These are phyloP conservation scores for Cephus rjabovi DNA, from an alignment of 2,888 invertebrate genomes.

Conservation along the genomic window DNA sequence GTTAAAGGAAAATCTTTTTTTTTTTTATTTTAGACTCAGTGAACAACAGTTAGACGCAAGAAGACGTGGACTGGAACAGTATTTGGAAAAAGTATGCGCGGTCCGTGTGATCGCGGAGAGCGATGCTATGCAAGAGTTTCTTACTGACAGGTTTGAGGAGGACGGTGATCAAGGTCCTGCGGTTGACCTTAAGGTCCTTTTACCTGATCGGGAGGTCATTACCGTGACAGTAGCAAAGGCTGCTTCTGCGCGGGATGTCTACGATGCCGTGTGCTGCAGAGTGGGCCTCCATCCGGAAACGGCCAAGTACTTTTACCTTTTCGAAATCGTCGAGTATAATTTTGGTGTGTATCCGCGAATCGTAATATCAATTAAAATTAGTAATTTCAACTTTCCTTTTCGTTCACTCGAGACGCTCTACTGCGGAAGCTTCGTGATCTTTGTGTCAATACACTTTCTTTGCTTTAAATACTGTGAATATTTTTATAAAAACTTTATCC, in stretches of 20 bases:
- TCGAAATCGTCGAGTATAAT: conserved; percentile 97
- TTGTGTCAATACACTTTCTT: too few species aligned
- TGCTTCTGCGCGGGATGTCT: conserved; percentile 91
- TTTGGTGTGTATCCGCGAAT: conserved; percentile 78
- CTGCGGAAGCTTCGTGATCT: not conserved
- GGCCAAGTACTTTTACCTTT: conserved; percentile 93
- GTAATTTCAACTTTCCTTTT: not conserved
- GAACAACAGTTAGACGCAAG: conserved; percentile 97
- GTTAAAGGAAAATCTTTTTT: not conserved
- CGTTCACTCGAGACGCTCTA: not conserved
- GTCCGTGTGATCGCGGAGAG: conserved; percentile 98
- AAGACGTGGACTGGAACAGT: conserved; percentile 94
- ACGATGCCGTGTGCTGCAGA: conserved; percentile 86
- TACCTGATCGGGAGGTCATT: conserved; percentile 92
- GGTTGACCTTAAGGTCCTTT: conserved; percentile 83
- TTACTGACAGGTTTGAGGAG: conserved; percentile 88
- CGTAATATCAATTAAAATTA: not conserved
- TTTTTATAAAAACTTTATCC: not conserved
- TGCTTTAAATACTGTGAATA: not conserved
- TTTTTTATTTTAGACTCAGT: conserved; percentile 72
- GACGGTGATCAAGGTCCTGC: conserved; percentile 78
- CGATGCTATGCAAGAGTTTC: conserved; percentile 96
- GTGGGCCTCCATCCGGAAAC: conserved; percentile 84
- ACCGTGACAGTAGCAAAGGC: conserved; percentile 90
- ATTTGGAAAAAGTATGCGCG: conserved; percentile 98